Percentiles rank a stretch among this genome's conserved stretches.
Conservation (phyloP, 2,888 invertebrate genomes). For the Cryptus viduatorius region DNA sequence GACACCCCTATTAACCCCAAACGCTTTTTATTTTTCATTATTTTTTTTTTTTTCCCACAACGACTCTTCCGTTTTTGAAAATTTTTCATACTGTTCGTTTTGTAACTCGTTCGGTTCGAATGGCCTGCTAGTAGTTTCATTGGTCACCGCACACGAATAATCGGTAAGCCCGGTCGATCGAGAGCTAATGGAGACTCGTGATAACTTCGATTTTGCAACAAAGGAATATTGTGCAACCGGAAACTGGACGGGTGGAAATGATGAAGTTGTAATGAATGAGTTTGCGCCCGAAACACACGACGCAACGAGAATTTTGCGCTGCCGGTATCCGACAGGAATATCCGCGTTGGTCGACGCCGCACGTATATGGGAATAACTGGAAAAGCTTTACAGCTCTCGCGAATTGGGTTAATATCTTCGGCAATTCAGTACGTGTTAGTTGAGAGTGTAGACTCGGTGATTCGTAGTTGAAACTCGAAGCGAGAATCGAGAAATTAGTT, state of each 20-base stretch:
- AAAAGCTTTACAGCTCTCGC: slow-evolving; percentile 15
- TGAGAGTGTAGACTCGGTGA: slow-evolving; percentile 8
- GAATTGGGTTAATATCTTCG: slow-evolving; percentile 50
- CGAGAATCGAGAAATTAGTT: slow-evolving; percentile 61
- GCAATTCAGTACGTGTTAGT: slow-evolving; percentile 23
- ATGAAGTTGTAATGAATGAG: slow-evolving; percentile 40
- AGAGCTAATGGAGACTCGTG: not conserved
- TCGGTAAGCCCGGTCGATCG: not conserved
- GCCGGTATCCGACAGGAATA: slow-evolving; percentile 37
- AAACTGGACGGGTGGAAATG: slow-evolving; percentile 34
- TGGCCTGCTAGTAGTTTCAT: not conserved
- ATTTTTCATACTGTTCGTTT: not conserved
- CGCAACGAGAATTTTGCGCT: slow-evolving; percentile 10
- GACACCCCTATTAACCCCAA: slow-evolving; percentile 28
- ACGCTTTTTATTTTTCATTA: slow-evolving; percentile 23
- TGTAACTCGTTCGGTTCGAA: not conserved
- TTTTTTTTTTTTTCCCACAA: not conserved
- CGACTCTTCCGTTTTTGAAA: not conserved
- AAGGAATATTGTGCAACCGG: slow-evolving; percentile 20
- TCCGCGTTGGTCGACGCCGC: not conserved
- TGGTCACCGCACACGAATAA: not conserved
- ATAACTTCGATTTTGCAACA: not conserved
- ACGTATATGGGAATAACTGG: slow-evolving; percentile 23
- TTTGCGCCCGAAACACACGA: slow-evolving; percentile 33
- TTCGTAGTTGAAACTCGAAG: slow-evolving; percentile 8